Conservation (phyloP, 2,113 vertebrate genomes). For the Clarias magur region DNA sequence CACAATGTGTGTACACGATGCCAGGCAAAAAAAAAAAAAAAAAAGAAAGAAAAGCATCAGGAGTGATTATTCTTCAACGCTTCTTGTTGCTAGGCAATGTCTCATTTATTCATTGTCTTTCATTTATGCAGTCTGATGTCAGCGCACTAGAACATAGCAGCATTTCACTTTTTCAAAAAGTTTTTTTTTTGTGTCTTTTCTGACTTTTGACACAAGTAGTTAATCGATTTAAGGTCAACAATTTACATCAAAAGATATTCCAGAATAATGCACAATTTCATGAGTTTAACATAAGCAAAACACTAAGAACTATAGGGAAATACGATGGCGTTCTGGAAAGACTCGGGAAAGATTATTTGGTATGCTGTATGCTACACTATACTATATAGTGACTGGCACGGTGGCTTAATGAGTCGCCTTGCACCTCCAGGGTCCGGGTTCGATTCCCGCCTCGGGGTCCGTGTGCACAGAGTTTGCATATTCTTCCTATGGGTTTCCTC, state of each 20-base stretch:
- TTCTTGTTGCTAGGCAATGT: conserved; percentile 59
- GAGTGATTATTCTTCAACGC: conserved; percentile 53
- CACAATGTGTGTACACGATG: conserved; percentile 33
- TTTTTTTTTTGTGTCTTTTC: conserved; percentile 24
- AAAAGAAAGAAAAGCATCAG: conserved; percentile 13
- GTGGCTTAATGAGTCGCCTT: too few relatives aligned
- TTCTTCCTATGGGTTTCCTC: too few relatives aligned
- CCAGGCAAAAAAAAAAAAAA: conserved; percentile 7
- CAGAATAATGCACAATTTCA: background rate
- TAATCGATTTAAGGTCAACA: background rate
- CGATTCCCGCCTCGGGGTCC: too few relatives aligned
- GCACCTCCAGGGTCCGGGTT: too few relatives aligned
- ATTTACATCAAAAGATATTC: background rate
- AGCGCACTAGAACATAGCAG: conserved; percentile 9
- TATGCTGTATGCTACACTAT: too few relatives aligned
- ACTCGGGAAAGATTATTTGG: too few relatives aligned
- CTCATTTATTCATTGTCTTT: conserved; percentile 58
- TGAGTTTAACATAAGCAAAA: too few relatives aligned
- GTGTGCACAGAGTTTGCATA: too few relatives aligned
- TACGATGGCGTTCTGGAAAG: too few relatives aligned
- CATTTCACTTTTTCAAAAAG: conserved; percentile 27
- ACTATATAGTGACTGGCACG: too few relatives aligned
- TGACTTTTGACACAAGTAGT: conserved; percentile 10
- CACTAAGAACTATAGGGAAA: too few relatives aligned
- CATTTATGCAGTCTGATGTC: conserved; percentile 54